Conservation (phyloP, 2,888 invertebrate genomes). For the Nymphalis urticae region DNA sequence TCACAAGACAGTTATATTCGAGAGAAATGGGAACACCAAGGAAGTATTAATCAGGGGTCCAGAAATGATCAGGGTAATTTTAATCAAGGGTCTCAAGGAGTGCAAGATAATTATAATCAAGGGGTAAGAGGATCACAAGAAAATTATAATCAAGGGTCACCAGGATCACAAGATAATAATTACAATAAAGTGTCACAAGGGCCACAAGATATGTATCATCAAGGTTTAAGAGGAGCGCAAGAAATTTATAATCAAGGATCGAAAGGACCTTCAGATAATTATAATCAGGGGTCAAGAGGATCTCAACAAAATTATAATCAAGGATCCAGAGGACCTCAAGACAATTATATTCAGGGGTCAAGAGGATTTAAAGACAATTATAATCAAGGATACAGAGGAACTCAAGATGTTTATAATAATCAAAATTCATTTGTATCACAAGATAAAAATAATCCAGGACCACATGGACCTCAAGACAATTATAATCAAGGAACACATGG, state of each 20-base stretch:
- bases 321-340: constrained; percentile 3
- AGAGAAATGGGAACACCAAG: constrained; percentile 15
- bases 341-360: constrained; percentile 9
- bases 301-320: constrained; percentile 20
- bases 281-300: constrained; percentile 9
- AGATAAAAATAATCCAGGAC: constrained; percentile 9
- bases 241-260: constrained; percentile 13
- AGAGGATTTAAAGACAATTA: constrained; percentile 2
- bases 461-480: constrained; percentile 16
- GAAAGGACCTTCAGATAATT: constrained; percentile 8
- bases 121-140: constrained; percentile 14
- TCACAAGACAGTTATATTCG: constrained; percentile 19
- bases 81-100: constrained; percentile 5
- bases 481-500: constrained; percentile 13
- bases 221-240: constrained; percentile 16
- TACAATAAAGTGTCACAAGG: constrained; percentile 18
- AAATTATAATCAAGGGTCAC: constrained; percentile 19
- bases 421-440: not conserved
- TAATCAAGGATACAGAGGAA: constrained; percentile 14
- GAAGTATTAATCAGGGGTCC: constrained; percentile 16
- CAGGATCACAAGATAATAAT: constrained; percentile 14
- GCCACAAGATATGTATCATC: constrained; percentile 29
- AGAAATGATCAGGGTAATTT: constrained; percentile 19
- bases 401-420: constrained; percentile 22
- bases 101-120: constrained; percentile 20